A percentile compares a stretch with the other conserved stretches of the same genome.
These are phyloP conservation scores for Bos taurus DNA, from an alignment of 2,113 vertebrate species.

Conservation along the genomic window DNA sequence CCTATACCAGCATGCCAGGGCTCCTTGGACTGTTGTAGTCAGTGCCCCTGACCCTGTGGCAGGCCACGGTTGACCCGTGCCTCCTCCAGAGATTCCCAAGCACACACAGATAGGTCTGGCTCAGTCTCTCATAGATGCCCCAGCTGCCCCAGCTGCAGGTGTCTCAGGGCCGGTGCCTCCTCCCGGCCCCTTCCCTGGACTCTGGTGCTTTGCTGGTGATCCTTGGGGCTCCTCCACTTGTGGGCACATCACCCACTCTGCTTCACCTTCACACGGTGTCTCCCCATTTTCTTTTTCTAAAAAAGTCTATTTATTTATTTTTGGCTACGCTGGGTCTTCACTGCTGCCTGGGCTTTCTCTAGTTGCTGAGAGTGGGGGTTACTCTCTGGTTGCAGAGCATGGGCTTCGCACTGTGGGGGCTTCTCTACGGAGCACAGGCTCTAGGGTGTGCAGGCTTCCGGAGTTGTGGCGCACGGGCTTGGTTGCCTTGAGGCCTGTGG, in stretches of 20 bases:
- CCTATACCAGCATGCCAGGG: neutral
- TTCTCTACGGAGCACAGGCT: neutral
- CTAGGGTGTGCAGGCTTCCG: neutral
- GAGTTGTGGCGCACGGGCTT: neutral
- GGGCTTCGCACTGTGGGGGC: neutral
- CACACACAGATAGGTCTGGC: neutral
- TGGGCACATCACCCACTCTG: rapidly evolving
- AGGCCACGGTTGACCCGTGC: neutral
- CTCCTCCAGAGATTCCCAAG: neutral
- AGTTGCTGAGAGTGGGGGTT: neutral
- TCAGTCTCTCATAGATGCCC: neutral
- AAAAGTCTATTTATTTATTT: neutral
- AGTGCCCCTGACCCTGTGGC: neutral
- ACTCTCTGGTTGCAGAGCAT: neutral
- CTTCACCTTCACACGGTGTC: rapidly evolving
- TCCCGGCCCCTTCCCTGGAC: neutral
- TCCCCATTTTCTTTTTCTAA: neutral
- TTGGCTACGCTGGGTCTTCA: neutral
- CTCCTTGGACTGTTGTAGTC: neutral
- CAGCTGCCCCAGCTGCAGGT: neutral
- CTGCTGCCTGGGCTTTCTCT: neutral
- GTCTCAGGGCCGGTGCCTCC: neutral
- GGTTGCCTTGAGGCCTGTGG: neutral
- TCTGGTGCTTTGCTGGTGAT: rapidly evolving
- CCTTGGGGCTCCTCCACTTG: rapidly evolving